Evolutionary conservation across 2,113 vertebrate species (phyloP).

Genomic region (Solenodon paradoxus): DNA sequence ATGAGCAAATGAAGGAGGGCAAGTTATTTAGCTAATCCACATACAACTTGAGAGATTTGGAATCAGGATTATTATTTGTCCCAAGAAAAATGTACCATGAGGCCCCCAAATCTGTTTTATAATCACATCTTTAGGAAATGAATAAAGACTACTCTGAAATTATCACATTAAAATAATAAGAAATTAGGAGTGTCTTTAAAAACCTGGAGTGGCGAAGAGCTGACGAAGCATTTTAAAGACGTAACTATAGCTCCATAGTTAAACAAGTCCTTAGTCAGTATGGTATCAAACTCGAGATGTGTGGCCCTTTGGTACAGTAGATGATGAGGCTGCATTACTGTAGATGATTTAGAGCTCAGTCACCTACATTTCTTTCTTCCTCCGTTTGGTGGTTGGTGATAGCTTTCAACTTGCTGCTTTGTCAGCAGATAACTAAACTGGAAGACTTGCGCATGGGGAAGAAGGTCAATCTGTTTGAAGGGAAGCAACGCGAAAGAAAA

Average conservation of each 20-base stretch:
- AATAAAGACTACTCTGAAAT: constrained; percentile 38
- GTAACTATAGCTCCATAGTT: constrained; percentile 51
- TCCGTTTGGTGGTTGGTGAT: neutral
- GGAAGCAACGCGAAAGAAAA: neutral
- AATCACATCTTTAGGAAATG: constrained; percentile 11
- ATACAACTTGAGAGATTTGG: neutral
- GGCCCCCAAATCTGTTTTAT: neutral
- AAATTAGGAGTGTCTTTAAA: constrained; percentile 49
- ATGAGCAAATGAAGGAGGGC: neutral
- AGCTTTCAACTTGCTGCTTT: neutral
- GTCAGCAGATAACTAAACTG: neutral
- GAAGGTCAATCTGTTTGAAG: neutral
- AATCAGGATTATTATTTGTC: neutral
- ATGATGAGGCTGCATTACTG: neutral
- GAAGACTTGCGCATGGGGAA: neutral
- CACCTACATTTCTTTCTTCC: neutral
- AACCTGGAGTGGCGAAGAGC: neutral
- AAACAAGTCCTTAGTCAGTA: constrained; percentile 46
- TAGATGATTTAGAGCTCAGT: constrained; percentile 55
- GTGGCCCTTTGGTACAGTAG: neutral
- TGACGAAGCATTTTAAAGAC: constrained; percentile 35
- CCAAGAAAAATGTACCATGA: neutral
- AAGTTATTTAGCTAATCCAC: neutral
- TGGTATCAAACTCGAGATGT: constrained; percentile 50
- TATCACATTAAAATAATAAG: constrained; percentile 47